Evolutionary conservation across 2,888 invertebrate species (phyloP), one percentile per base, ranked within the genome.

Genomic region (Hofmannophila pseudospretella): DNA sequence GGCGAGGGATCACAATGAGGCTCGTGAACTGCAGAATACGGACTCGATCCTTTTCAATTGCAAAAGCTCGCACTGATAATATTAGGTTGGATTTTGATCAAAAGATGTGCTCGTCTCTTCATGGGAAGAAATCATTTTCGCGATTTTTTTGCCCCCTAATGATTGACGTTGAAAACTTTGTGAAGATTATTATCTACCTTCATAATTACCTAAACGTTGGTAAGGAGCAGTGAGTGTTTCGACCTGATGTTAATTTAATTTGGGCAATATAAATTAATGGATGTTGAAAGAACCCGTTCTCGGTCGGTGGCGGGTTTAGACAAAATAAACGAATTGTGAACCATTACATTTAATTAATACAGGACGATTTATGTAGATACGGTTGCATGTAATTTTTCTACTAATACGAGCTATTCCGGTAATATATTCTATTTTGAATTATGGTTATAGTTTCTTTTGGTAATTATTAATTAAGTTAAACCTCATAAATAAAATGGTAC

Each of bases 321-420:
- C 62, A 66, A 65, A 63, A 57, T 59, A 63, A 68, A 71, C 62
- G 70, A 63, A 78, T 76, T 67, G 62, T 68, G 56, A 58, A 61
- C 72, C 73, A 76, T 78, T 72, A 76, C 65, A 68, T 75, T 78
- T 75, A 78, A 79, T 79, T 73, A 75, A 78, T 73, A 66, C 68
- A 71, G 65, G 67, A 70, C 73, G 64, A 76, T 75, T 69, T 76
- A 76, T 73, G 63, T 60, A 62, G 65, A 71, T 67, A 67, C 62
- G 63, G 61, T 59, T 57, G 57, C 64, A 58, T 68, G 64, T 76
- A 72, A 70, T 71, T 66, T 70, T 76, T 74, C 71, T 63, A 58
- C 58, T 67, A 64, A 64, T 60, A 71, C 45, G 41, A 41, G 36
- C 37, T 39, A 60, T 52, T 57, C 45, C 41, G 51, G 55, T 66